phyloP scores from a whole-genome alignment of 1,140 invertebrate species.

The Uloborus diversus region DNA sequence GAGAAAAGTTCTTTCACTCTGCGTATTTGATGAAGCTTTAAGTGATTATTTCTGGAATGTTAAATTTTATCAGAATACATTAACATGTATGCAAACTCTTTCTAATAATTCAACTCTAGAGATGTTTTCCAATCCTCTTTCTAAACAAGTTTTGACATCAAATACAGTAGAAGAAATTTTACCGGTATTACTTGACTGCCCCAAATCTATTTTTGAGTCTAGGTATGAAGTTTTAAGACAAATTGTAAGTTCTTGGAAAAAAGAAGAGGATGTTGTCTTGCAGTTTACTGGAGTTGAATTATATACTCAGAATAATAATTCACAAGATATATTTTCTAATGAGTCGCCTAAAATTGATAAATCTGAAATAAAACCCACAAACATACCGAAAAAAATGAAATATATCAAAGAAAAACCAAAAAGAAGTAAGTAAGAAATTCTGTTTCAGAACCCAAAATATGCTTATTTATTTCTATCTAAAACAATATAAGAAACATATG shows the following conservation, averaged over 20 bases:
- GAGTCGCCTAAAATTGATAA: background rate
- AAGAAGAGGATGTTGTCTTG: background rate
- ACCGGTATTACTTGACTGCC: background rate
- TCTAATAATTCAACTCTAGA: background rate
- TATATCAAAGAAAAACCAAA: no score
- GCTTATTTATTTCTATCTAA: no score
- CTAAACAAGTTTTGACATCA: background rate
- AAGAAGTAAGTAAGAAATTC: no score
- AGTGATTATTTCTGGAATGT: conserved; percentile 22
- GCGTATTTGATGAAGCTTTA: conserved; percentile 2
- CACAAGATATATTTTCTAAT: background rate
- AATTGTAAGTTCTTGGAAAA: conserved; percentile 15
- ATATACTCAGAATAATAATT: background rate
- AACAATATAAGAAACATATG: no score
- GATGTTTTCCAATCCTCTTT: background rate
- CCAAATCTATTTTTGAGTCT: conserved; percentile 4
- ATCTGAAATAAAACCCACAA: no score
- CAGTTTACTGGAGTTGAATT: conserved; percentile 12
- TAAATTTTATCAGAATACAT: conserved; percentile 18
- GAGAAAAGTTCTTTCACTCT: conserved; percentile 10
- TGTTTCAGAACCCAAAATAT: no score
- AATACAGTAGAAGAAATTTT: background rate
- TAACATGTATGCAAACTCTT: background rate
- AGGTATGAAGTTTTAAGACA: background rate
- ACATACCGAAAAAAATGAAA: no score